Conservation (phyloP, 37 sponge, comb jelly and placozoan genomes). For the Oscarella lobularis region DNA sequence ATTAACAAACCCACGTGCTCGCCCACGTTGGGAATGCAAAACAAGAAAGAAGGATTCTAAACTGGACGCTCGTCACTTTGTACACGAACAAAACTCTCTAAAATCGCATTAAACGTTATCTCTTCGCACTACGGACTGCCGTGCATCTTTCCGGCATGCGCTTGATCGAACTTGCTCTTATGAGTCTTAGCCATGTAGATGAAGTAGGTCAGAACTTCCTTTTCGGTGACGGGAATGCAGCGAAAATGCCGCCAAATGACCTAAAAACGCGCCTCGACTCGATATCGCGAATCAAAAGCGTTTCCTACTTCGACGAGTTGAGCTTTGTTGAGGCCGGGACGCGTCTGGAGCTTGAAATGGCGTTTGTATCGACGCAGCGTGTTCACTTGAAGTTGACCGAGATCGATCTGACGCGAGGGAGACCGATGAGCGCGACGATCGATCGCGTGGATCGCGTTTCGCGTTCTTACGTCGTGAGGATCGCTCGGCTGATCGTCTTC, state of each 20-base stretch:
- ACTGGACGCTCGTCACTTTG: no score
- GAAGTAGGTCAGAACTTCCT: conserved; percentile 67
- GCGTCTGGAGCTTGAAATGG: conserved; percentile 72
- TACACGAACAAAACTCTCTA: no score
- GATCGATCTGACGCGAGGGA: conserved; percentile 48
- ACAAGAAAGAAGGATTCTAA: no score
- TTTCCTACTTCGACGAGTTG: conserved; percentile 70
- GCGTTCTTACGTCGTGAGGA: neutral
- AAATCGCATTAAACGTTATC: no score
- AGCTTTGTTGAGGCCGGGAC: conserved; percentile 74
- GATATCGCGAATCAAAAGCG: neutral
- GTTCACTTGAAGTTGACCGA: conserved; percentile 76
- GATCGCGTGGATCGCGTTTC: neutral
- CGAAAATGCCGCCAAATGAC: conserved; percentile 62
- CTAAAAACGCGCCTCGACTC: conserved; percentile 19
- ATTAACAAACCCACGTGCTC: no score
- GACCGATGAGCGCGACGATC: neutral
- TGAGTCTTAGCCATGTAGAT: conserved; percentile 88
- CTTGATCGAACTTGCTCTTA: conserved; percentile 85
- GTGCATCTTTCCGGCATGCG: conserved; percentile 36
- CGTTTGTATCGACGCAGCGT: conserved; percentile 77
- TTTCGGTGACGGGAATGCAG: conserved; percentile 59
- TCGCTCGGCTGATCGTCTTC: conserved; percentile 45
- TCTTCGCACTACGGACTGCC: no score
- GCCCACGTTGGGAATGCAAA: no score